A percentile compares a stretch with the other conserved stretches of the same genome.
These are phyloP conservation scores for Zoanthus solanderi DNA, from an alignment of 92 coral and sea anemone species.

Conservation along the genomic window DNA sequence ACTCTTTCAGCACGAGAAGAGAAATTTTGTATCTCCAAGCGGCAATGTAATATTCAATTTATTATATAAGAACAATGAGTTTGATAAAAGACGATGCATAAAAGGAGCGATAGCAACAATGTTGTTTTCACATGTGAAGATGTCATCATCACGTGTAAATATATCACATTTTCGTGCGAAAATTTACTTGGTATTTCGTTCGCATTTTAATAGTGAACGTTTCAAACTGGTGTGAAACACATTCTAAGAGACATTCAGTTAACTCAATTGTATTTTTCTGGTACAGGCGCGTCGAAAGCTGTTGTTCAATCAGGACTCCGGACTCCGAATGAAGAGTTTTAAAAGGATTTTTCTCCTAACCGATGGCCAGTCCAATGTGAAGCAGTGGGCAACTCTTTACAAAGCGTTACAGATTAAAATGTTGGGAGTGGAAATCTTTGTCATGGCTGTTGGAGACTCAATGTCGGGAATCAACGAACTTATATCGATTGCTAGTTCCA, in stretches of 20 bases:
- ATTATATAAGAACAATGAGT: no score
- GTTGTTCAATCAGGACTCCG: slow-evolving; percentile 24
- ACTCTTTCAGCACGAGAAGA: no score
- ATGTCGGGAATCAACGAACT: slow-evolving; percentile 25
- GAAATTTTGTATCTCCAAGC: no score
- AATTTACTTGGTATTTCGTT: no score
- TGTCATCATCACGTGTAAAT: no score
- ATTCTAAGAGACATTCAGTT: neutral
- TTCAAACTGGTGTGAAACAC: no score
- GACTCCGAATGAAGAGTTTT: slow-evolving; percentile 37
- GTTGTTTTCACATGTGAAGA: no score
- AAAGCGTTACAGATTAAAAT: slow-evolving; percentile 29
- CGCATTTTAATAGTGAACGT: no score
- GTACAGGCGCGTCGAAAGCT: slow-evolving; percentile 27
- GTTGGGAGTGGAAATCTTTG: slow-evolving; percentile 38
- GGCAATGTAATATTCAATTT: no score
- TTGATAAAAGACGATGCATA: no score
- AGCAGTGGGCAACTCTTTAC: slow-evolving; percentile 42
- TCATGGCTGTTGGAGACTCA: slow-evolving; percentile 36
- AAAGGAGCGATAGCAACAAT: no score
- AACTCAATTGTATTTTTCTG: neutral
- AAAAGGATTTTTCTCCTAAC: slow-evolving; percentile 35
- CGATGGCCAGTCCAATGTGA: slow-evolving; percentile 44
- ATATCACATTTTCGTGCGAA: neutral
- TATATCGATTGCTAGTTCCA: slow-evolving; percentile 38